These are phyloP conservation scores for silkworm (Bombyx mori) DNA, from an alignment of 1,140 invertebrate species.

Conservation along the genomic window DNA sequence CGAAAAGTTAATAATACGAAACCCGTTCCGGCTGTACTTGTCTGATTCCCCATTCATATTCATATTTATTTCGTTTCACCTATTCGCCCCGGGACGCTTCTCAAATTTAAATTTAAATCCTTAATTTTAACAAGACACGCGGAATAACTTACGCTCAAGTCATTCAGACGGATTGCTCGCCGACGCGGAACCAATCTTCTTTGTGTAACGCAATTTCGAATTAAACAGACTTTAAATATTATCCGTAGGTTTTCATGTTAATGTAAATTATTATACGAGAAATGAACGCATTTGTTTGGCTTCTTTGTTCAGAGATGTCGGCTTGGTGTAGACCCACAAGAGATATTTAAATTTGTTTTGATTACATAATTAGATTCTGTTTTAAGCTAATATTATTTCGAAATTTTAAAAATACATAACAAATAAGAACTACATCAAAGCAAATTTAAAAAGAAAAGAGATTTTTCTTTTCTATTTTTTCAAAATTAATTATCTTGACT, in stretches of 20 bases:
- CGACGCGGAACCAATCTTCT: constrained; percentile 51
- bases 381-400: no score
- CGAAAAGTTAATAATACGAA: constrained; percentile 67
- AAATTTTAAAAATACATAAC: no score
- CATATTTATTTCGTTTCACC: constrained; percentile 69
- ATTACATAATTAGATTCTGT: no score
- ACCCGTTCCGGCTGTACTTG: constrained; percentile 46
- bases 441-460: no score
- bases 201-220: constrained; percentile 50
- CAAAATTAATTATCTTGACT: no score
- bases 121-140: constrained; percentile 61
- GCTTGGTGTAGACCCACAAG: no score
- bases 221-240: constrained; percentile 50
- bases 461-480: no score
- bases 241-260: constrained; percentile 55
- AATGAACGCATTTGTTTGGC: constrained; percentile 40
- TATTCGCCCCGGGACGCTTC: constrained; percentile 47
- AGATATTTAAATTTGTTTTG: no score
- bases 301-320: constrained; percentile 17
- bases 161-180: constrained; percentile 45
- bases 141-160: constrained; percentile 34
- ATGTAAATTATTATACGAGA: constrained; percentile 50
- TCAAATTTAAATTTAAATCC: constrained; percentile 63
- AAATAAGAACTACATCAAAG: no score
- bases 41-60: constrained; percentile 65